Percentiles rank a stretch among this genome's conserved stretches.
phyloP scores from a whole-genome alignment of 1,140 invertebrate species.

The Drosophila sp. region DNA sequence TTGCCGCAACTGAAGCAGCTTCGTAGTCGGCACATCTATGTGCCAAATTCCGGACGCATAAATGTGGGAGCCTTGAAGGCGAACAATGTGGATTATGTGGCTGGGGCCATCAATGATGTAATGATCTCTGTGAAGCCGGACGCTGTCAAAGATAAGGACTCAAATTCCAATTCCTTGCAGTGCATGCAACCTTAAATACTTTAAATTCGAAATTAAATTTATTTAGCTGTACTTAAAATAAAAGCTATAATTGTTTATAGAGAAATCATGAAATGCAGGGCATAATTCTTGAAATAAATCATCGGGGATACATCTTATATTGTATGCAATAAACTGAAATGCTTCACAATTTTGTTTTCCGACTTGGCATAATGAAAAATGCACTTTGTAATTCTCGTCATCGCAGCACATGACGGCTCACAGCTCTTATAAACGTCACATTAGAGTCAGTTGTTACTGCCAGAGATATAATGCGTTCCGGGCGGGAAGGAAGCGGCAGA shows the following conservation, averaged over 20 bases:
- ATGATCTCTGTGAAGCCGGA: slow-evolving; percentile 78
- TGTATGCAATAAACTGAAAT: background rate
- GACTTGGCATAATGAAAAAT: slow-evolving; percentile 67
- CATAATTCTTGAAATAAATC: background rate
- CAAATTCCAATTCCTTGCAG: background rate
- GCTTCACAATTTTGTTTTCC: slow-evolving; percentile 10
- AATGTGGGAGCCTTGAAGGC: slow-evolving; percentile 96
- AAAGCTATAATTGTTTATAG: background rate
- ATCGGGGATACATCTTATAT: background rate
- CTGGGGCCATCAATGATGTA: slow-evolving; percentile 92
- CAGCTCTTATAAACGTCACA: slow-evolving; percentile 78
- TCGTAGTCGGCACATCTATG: slow-evolving; percentile 93
- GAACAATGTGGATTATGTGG: slow-evolving; percentile 95
- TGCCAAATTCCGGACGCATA: slow-evolving; percentile 94
- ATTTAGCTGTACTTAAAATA: background rate
- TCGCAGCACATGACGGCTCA: slow-evolving; percentile 67
- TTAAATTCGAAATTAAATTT: background rate
- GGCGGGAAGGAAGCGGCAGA: too few species aligned
- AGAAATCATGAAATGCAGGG: too few species aligned
- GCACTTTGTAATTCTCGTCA: slow-evolving; percentile 80
- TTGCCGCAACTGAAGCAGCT: slow-evolving; percentile 91
- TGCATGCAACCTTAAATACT: slow-evolving; percentile 6
- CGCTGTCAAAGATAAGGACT: background rate
- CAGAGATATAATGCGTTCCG: slow-evolving; percentile 35
- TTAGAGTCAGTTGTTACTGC: slow-evolving; percentile 62